Evolutionary conservation across 2,113 vertebrate species (phyloP), one percentile per base, ranked within the genome.

Genomic region (Lycaon pictus): DNA sequence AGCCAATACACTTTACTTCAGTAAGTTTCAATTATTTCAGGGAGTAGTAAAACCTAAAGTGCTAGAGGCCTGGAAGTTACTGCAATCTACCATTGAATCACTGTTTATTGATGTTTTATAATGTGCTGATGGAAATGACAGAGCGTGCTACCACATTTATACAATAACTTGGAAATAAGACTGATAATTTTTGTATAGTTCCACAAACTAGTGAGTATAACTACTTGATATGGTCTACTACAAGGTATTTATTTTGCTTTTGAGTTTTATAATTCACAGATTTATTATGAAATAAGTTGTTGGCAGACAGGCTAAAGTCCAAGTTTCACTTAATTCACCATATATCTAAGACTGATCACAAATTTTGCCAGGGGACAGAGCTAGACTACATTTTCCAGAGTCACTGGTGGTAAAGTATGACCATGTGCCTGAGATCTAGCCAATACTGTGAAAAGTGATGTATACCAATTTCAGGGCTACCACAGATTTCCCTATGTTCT

Each of bases 181-280:
- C 93, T 96, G 83, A 74, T 77, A 27, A 62, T 37, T 83, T 84
- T 82, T 56, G 13, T 88, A 15, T 25, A 93, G 13, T 51, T 90
- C 23, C 86, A 19, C n/a, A 60, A 77, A 83, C 43, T 79, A 62
- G 12, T 80, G 58, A 89, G 16, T n/a, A 29, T 20, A 67, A 51
- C 67, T 65, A 7, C 1, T 60, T 29, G 65, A 32, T 53, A 32
- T 74, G 19, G 3, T n/a, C 17, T 65, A 48, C 11, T 2, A 60
- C 17, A 53, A 51, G 16, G 3, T 37, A 79, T n/a, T 43, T 69
- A 25, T 86, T 93, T 94, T 93, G 19, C 23, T 27, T 84, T 88
- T 67, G 23, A 91, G 17, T 83, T 77, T 96, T 82, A 56, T 35
- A 89, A 82, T 76, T 56, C 63, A 62, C n/a, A 91, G 27, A 72